A percentile compares a stretch with the other conserved stretches of the same genome.
Evolutionary conservation across 2,797 vertebrate species (phyloP).

Genomic region (Astyanax mexicanus): DNA sequence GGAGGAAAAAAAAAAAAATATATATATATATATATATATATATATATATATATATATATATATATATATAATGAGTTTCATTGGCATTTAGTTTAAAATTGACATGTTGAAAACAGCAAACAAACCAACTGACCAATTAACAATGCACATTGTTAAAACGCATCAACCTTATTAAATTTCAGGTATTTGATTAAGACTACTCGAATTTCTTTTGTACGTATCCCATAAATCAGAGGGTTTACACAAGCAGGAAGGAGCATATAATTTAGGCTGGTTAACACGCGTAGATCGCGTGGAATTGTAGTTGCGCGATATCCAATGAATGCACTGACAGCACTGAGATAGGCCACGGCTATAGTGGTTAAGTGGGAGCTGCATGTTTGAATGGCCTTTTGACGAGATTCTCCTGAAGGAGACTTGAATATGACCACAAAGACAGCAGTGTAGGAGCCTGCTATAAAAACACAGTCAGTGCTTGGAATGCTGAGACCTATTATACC

Average conservation of each 20-base stretch:
- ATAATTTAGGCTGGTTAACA: slow-evolving; percentile 37
- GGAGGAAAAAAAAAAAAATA: no score
- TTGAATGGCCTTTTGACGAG: slow-evolving; percentile 63
- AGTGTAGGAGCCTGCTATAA: slow-evolving; percentile 62
- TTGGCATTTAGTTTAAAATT: not conserved
- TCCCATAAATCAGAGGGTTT: slow-evolving; percentile 55
- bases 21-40: no score
- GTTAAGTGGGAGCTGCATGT: slow-evolving; percentile 63
- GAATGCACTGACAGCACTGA: slow-evolving; percentile 35
- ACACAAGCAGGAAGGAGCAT: slow-evolving; percentile 38
- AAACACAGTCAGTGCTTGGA: slow-evolving; percentile 56
- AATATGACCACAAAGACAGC: slow-evolving; percentile 57
- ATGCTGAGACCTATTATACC: slow-evolving; percentile 59
- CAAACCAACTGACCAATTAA: not conserved
- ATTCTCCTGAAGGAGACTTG: slow-evolving; percentile 56
- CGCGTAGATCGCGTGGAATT: slow-evolving; percentile 34
- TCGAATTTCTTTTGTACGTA: slow-evolving; percentile 52
- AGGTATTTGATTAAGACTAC: slow-evolving; percentile 36
- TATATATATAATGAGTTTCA: no score
- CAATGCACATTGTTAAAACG: not conserved
- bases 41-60: no score
- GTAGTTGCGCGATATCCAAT: slow-evolving; percentile 45
- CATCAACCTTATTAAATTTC: slow-evolving; percentile 21
- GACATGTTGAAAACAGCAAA: not conserved
- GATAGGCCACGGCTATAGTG: slow-evolving; percentile 62